phyloP scores from a whole-genome alignment of 2,888 invertebrate genomes.

The Noctua janthe region DNA sequence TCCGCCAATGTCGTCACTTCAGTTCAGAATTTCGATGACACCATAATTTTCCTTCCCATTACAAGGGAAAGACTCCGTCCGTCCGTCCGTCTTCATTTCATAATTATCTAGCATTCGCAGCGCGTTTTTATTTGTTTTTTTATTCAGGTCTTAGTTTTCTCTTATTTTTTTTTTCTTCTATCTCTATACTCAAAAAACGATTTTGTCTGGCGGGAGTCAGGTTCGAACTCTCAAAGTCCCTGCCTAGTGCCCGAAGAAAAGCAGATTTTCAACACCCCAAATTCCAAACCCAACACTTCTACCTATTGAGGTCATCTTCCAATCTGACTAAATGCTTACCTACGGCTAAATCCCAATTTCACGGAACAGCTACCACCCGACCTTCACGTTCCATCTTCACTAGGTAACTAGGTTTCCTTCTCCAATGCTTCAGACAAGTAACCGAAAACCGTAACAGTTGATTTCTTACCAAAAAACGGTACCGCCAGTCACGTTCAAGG shows the following conservation, averaged over 20 bases:
- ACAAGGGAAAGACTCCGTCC: accelerated
- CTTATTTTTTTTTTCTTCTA: neutral
- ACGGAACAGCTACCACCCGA: constrained; percentile 7
- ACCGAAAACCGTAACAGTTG: constrained; percentile 43
- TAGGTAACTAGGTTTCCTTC: constrained; percentile 21
- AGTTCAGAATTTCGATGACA: too few relatives aligned
- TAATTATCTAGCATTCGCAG: neutral
- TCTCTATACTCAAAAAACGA: neutral
- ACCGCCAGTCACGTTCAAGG: constrained; percentile 82
- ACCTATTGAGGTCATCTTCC: neutral
- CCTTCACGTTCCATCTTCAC: constrained; percentile 19
- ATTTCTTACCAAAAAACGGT: constrained; percentile 66
- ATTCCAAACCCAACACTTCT: neutral
- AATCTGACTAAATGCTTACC: neutral
- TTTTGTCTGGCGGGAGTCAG: neutral
- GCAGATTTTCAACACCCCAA: neutral
- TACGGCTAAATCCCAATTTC: constrained; percentile 6
- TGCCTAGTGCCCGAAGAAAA: neutral
- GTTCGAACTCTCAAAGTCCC: neutral
- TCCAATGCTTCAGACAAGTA: constrained; percentile 17
- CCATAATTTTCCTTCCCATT: neutral
- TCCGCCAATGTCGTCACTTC: too few relatives aligned
- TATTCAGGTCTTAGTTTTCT: too few relatives aligned
- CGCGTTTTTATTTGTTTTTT: too few relatives aligned
- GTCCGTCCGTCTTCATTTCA: neutral